Percentiles rank a stretch among this genome's conserved stretches.
Evolutionary conservation across 2,888 invertebrate species (phyloP).

Genomic region (Volucella inanis): DNA sequence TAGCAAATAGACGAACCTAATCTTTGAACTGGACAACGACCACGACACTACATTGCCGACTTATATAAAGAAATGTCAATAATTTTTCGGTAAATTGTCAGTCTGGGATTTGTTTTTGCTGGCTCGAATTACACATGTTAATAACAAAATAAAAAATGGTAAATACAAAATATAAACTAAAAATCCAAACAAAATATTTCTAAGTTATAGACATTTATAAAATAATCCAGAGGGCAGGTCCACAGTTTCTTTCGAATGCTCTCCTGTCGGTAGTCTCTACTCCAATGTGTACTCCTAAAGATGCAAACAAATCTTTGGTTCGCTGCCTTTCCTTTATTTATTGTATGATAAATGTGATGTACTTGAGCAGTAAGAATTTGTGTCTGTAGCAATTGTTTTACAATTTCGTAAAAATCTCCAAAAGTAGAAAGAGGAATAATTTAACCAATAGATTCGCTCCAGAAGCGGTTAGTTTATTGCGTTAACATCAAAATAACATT

Average conservation of each 20-base stretch:
- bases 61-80: slow-evolving; percentile 18
- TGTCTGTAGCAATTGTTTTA: not conserved
- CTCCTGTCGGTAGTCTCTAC: too few relatives aligned
- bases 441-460: slow-evolving; percentile 7
- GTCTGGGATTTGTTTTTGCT: slow-evolving; percentile 8
- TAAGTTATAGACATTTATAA: too few relatives aligned
- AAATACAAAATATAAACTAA: not conserved
- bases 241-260: too few relatives aligned
- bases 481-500: slow-evolving; percentile 49
- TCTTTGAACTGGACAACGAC: not conserved
- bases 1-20: slow-evolving; percentile 21
- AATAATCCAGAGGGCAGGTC: too few relatives aligned
- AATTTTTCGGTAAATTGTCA: slow-evolving; percentile 19
- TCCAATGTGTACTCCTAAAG: too few relatives aligned
- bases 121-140: too few relatives aligned
- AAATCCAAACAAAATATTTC: too few relatives aligned
- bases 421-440: not conserved
- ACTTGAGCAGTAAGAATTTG: too few relatives aligned
- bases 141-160: slow-evolving; percentile 26
- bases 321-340: too few relatives aligned
- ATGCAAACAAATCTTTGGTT: too few relatives aligned
- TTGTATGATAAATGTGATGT: too few relatives aligned
- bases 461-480: slow-evolving; percentile 58
- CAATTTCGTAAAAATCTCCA: not conserved
- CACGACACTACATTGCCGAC: not conserved